A percentile compares a stretch with the other conserved stretches of the same genome.
Evolutionary conservation across 2,888 invertebrate species (phyloP).

Genomic region (Coelogynopora nodosa): DNA sequence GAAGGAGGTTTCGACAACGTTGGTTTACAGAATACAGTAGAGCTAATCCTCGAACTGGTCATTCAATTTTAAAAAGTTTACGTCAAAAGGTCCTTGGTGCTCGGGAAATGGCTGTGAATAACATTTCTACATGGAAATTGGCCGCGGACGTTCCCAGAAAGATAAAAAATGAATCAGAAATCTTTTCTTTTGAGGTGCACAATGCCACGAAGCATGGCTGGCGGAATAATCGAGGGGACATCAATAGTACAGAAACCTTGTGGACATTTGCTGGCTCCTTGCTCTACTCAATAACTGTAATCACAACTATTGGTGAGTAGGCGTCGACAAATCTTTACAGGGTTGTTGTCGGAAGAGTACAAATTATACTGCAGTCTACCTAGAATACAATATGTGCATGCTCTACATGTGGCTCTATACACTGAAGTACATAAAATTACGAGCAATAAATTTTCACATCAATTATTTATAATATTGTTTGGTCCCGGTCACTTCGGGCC

Average conservation of each 20-base stretch:
- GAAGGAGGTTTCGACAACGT: neutral
- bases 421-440: too few species aligned
- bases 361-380: too few species aligned
- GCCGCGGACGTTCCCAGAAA: neutral
- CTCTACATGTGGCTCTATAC: too few species aligned
- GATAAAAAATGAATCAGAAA: neutral
- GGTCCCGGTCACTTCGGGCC: too few species aligned
- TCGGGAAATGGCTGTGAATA: neutral
- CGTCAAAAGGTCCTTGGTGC: neutral
- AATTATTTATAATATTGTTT: too few species aligned
- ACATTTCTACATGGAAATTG: neutral
- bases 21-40: neutral
- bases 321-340: neutral
- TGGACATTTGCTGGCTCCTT: constrained; percentile 38
- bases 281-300: constrained; percentile 38
- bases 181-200: neutral
- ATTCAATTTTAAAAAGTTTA: neutral
- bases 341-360: too few species aligned
- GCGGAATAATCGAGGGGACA: neutral
- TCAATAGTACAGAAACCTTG: constrained; percentile 33
- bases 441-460: too few species aligned
- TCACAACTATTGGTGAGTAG: constrained; percentile 36
- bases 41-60: neutral
- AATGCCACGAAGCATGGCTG: constrained; percentile 11
- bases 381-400: too few species aligned